Evolutionary conservation across 2,797 vertebrate species (phyloP).

Genomic region (Halcyon badia): DNA sequence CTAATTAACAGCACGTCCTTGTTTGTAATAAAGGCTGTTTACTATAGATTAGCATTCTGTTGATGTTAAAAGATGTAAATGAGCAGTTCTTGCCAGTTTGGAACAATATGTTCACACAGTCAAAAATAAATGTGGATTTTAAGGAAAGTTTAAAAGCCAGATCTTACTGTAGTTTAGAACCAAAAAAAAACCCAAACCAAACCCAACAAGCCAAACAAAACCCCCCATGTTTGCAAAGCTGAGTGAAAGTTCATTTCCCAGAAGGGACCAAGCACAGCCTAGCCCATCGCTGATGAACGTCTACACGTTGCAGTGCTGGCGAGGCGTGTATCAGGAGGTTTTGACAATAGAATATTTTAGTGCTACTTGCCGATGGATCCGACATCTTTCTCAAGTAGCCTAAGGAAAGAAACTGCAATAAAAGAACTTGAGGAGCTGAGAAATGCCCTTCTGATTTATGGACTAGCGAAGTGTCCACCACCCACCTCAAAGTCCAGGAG

Average conservation of each 20-base stretch:
- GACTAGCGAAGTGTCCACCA: neutral
- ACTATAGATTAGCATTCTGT: conserved; percentile 55
- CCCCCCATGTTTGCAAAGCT: neutral
- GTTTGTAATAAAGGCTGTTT: conserved; percentile 53
- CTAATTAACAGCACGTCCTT: conserved; percentile 46
- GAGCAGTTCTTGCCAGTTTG: conserved; percentile 52
- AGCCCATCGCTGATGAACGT: neutral
- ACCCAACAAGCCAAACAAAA: too few relatives aligned
- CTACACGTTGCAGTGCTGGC: neutral
- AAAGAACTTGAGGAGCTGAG: neutral
- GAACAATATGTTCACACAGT: conserved; percentile 44
- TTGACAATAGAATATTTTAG: neutral
- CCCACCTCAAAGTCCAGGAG: neutral
- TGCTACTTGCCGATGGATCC: neutral
- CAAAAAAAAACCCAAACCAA: neutral
- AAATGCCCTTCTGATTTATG: neutral
- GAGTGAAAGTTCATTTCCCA: neutral
- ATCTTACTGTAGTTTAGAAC: neutral
- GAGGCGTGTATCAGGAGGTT: neutral
- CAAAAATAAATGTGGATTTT: conserved; percentile 5
- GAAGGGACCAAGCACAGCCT: neutral
- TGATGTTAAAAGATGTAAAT: conserved; percentile 61
- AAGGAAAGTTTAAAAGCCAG: neutral
- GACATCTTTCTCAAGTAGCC: neutral
- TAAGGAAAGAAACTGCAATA: neutral